Base-by-base conservation (phyloP, 1,140 invertebrate species). In the Conus betulinus region DNA sequence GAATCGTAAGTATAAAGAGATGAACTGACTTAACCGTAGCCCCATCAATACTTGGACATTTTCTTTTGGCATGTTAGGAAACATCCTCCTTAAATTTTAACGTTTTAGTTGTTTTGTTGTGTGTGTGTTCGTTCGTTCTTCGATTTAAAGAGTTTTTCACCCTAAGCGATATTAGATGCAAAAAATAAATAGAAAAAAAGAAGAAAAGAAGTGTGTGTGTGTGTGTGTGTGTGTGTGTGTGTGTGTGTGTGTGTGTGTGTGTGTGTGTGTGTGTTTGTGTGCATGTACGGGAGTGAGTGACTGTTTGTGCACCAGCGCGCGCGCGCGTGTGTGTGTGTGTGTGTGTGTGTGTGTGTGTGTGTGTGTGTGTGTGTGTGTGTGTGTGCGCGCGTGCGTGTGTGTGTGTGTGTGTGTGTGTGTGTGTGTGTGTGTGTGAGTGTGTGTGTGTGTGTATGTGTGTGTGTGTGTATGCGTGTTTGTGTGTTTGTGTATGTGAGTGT, bases 201-300 rank as follows among this genome's bases (percentile, higher is more conserved):
- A 57, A 57, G 55, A 57, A 57, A 57, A 23, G 20, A 27, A 7
- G 71, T 20, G 71, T 20, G 71, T 6, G 78, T 5, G 78, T 39
- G 78, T 79, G 25, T 5, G 78, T 11, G 78, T 11, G 25, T 11
- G 78, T 5, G 78, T 79, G 78, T 5, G 11, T 5, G 78, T 39
- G 78, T 39, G 5, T 39, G 78, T 79, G 78, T 39, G 11, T 79
- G 78, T 79, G 78, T 79, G 78, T 79, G 27, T 79, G 78, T 79
- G 78, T 79, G 78, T 79, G 78, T 79, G 78, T 79, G 78, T 52
- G 27, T 79, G 78, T 23, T 11, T 79, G 78, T 52, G 78, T 79
- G 78, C 78, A 25, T 39, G 78, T 20, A 25, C 51, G 78, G 5
- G 78, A 39, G 11, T 79, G 78, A 6, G 78, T 79, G 78, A 6